Percentiles rank a stretch among this genome's conserved stretches.
Evolutionary conservation across 2,113 vertebrate species (phyloP).

Genomic region (Pteropus alecto): DNA sequence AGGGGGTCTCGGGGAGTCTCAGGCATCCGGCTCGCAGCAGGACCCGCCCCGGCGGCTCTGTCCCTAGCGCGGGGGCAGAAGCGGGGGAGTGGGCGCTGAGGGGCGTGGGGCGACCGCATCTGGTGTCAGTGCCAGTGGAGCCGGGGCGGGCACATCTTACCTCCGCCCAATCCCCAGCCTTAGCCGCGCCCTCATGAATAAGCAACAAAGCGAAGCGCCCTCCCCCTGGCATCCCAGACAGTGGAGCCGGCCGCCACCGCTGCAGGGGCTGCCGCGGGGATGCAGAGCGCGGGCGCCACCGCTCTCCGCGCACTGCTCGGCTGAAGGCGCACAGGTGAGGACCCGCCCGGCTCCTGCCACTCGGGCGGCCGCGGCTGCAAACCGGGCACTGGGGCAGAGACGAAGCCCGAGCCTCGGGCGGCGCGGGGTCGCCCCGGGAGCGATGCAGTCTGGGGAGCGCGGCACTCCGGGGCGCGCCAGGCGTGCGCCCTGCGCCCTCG

Average conservation of each 20-base stretch:
- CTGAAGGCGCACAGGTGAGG: conserved; percentile 71
- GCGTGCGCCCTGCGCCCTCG: background rate
- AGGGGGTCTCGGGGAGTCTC: background rate
- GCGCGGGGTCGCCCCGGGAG: background rate
- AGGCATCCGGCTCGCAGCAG: fast-evolving
- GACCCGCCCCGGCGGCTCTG: background rate
- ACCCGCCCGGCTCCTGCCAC: background rate
- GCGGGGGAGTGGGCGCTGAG: background rate
- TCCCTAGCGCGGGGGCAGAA: background rate
- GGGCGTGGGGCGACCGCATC: background rate
- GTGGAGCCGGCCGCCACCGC: conserved; percentile 30
- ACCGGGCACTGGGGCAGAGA: background rate
- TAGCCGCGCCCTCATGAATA: conserved; percentile 65
- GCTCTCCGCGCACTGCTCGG: conserved; percentile 39
- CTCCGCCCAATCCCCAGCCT: conserved; percentile 66
- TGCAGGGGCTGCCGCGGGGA: conserved; percentile 53
- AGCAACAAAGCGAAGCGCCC: conserved; percentile 62
- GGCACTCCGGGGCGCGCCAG: background rate
- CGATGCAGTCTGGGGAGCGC: background rate
- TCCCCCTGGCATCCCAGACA: conserved; percentile 53
- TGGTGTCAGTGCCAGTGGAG: background rate
- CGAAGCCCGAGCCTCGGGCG: background rate
- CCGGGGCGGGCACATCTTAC: conserved; percentile 54
- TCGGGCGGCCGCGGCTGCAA: background rate
- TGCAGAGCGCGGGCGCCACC: conserved; percentile 35